Percentiles rank a stretch among this genome's conserved stretches.
These are phyloP conservation scores for Rhabdomys pumilio DNA, from an alignment of 2,797 vertebrate genomes.

Conservation along the genomic window DNA sequence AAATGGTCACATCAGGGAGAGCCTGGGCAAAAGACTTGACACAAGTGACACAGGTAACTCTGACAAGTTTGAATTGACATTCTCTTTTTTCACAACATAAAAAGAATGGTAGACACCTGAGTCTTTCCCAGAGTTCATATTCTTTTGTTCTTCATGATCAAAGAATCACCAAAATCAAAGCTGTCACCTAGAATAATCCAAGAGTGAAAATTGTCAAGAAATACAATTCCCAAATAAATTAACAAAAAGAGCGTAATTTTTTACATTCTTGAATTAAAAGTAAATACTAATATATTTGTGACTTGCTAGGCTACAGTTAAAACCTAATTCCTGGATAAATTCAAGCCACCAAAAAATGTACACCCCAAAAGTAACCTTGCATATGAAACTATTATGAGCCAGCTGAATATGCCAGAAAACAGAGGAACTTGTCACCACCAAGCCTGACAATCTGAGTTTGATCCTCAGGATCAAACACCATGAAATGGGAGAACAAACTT, in stretches of 20 bases:
- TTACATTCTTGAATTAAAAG: background rate
- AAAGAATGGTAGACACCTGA: background rate
- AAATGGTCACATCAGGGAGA: background rate
- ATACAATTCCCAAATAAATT: slow-evolving; percentile 17
- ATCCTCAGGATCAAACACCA: background rate
- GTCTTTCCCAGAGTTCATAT: background rate
- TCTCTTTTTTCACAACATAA: background rate
- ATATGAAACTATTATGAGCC: background rate
- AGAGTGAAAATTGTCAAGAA: background rate
- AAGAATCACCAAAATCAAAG: slow-evolving; percentile 45
- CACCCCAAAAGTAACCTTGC: background rate
- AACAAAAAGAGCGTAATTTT: background rate
- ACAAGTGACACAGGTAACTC: background rate
- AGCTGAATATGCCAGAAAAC: background rate
- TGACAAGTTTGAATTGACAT: background rate
- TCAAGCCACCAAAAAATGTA: background rate
- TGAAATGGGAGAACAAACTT: background rate
- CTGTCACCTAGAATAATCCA: background rate
- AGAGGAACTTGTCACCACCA: background rate
- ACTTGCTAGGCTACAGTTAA: background rate
- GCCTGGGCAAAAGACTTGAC: background rate
- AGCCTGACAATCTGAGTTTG: background rate
- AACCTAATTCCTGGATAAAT: slow-evolving; percentile 3
- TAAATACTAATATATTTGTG: slow-evolving; percentile 1
- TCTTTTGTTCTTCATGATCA: slow-evolving; percentile 9